A percentile compares a stretch with the other conserved stretches of the same genome.
Evolutionary conservation across 2,888 invertebrate genomes (phyloP).

Genomic region (Sphecodes monilicornis): DNA sequence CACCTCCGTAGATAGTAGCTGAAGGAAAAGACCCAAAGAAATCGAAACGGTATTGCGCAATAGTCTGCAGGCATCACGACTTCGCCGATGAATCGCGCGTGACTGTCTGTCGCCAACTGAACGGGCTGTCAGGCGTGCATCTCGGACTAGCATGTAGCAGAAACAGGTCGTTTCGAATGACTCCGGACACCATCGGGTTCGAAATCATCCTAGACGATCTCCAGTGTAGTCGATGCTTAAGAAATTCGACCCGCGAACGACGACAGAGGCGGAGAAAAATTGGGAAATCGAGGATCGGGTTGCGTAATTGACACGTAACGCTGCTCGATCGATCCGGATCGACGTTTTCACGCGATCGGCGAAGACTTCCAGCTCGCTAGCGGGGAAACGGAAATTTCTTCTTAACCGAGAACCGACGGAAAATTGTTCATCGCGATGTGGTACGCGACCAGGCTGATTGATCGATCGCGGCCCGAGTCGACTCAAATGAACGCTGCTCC

Average conservation of each 20-base stretch:
- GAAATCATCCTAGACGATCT: conserved; percentile 54
- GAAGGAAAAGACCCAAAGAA: not conserved
- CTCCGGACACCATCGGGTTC: conserved; percentile 38
- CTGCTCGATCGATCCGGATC: conserved; percentile 3
- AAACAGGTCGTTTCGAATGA: conserved; percentile 60
- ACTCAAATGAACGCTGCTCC: conserved; percentile 44
- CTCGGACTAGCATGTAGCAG: conserved; percentile 70
- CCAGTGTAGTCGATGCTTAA: conserved; percentile 56
- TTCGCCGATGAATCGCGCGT: not conserved
- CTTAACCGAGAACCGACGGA: conserved; percentile 12
- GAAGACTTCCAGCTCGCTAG: not conserved
- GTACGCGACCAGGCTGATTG: conserved; percentile 58
- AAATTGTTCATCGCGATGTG: conserved; percentile 63
- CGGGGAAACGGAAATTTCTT: conserved; percentile 17
- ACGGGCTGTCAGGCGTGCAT: conserved; percentile 63
- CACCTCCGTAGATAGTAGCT: not conserved
- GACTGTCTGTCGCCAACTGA: conserved; percentile 21
- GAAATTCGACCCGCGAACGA: conserved; percentile 50
- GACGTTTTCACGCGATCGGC: not conserved
- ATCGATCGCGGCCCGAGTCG: conserved; percentile 56
- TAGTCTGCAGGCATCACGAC: not conserved
- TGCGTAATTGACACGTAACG: not conserved
- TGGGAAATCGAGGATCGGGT: not conserved
- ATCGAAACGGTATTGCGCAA: not conserved
- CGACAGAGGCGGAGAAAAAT: conserved; percentile 49